Conservation (phyloP, 2,113 vertebrate genomes). For the Amblyornis subalaris region DNA sequence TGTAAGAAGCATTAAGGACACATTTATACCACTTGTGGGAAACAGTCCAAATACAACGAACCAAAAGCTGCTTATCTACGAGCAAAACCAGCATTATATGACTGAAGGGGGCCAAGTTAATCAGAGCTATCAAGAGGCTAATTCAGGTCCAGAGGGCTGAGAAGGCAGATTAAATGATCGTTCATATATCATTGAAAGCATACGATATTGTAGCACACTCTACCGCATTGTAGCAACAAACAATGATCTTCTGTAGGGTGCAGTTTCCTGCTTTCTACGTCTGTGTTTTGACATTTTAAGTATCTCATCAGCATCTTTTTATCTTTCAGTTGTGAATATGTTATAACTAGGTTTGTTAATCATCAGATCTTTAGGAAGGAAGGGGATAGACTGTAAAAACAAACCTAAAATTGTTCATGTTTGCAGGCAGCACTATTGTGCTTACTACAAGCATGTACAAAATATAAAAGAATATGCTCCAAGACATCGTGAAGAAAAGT, state of each 20-base stretch:
- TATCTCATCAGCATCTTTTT: conserved; percentile 18
- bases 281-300: conserved; percentile 45
- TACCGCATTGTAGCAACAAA: not conserved
- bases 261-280: conserved; percentile 29
- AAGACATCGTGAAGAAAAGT: not conserved
- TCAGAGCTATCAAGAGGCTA: conserved; percentile 40
- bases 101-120: conserved; percentile 27
- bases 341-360: not conserved
- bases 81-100: conserved; percentile 31
- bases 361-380: conserved; percentile 29
- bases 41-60: conserved; percentile 71
- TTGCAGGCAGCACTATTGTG: not conserved
- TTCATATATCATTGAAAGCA: conserved; percentile 29
- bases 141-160: conserved; percentile 26
- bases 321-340: not conserved
- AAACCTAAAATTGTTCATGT: not conserved
- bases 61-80: conserved; percentile 64
- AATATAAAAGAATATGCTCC: not conserved
- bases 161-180: conserved; percentile 6
- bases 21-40: conserved; percentile 72
- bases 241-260: conserved; percentile 18
- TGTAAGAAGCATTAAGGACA: conserved; percentile 71
- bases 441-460: not conserved
- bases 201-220: not conserved
- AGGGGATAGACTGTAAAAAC: conserved; percentile 22